These are phyloP conservation scores for Galerucella nymphaeae DNA, from an alignment of 2,888 invertebrate genomes.

Conservation along the genomic window DNA sequence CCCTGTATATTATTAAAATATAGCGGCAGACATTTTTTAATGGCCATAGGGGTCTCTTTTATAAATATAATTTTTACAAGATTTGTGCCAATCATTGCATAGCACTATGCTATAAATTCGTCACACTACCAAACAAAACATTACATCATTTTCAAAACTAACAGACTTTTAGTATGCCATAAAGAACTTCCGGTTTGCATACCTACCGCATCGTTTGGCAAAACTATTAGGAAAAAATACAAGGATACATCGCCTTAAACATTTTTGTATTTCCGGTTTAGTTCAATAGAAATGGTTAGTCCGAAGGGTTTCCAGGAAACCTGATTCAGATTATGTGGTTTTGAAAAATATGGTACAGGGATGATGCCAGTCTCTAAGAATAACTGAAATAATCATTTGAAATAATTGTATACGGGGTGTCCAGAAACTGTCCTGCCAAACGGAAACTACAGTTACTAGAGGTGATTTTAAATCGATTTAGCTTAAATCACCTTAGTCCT, in stretches of 20 bases:
- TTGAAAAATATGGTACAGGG: neutral
- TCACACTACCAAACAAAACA: neutral
- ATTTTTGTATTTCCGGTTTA: neutral
- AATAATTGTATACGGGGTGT: no score
- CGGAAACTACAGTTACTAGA: no score
- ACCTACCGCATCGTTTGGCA: slow-evolving; percentile 10
- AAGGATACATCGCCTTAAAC: neutral
- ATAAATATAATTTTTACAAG: neutral
- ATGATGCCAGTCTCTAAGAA: no score
- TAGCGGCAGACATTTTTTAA: no score
- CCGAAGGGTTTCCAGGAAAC: no score
- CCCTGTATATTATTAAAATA: no score
- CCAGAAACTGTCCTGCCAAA: no score
- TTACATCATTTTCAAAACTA: neutral
- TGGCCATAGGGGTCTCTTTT: no score
- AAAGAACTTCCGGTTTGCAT: neutral
- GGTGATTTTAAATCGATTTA: no score
- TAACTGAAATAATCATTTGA: no score
- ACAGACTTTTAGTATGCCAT: neutral
- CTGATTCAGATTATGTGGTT: neutral
- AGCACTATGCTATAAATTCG: neutral
- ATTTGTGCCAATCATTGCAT: neutral
- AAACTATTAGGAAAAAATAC: neutral
- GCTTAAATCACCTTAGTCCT: no score
- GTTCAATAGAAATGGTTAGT: neutral